Evolutionary conservation across 2,888 invertebrate genomes (phyloP).

Genomic region (Melipona beecheii): DNA sequence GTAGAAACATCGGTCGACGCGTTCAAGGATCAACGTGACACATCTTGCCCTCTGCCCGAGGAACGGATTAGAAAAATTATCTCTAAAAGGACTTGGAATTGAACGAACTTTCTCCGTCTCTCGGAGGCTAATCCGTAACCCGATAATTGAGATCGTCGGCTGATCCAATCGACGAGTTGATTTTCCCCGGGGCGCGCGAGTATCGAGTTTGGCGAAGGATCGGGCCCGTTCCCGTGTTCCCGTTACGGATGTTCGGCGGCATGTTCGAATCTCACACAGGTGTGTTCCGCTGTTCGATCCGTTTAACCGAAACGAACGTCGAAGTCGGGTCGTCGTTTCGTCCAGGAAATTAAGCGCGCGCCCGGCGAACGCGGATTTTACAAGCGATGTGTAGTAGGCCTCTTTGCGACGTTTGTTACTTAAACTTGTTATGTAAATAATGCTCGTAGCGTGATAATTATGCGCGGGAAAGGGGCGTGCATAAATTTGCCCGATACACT

Average conservation of each 20-base stretch:
- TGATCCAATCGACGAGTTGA: not conserved
- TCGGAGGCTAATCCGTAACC: not conserved
- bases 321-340: not conserved
- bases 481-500: constrained; percentile 43
- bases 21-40: not conserved
- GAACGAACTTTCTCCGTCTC: not conserved
- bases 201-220: not conserved
- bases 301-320: not conserved
- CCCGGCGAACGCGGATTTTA: constrained; percentile 14
- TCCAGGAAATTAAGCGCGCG: constrained; percentile 33
- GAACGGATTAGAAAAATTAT: not conserved
- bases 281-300: not conserved
- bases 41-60: not conserved
- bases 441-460: constrained; percentile 48
- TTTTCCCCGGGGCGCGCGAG: not conserved
- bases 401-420: constrained; percentile 34
- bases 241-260: constrained; percentile 16
- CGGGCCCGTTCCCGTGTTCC: constrained; percentile 23
- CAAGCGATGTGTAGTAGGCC: not conserved
- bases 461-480: constrained; percentile 46
- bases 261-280: not conserved
- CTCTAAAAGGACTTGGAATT: not conserved
- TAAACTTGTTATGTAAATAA: constrained; percentile 59
- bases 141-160: not conserved
- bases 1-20: too few relatives aligned